Evolutionary conservation across 2,797 vertebrate species (phyloP), one percentile per base, ranked within the genome.

Genomic region (Spinibarbus caldwelli): DNA sequence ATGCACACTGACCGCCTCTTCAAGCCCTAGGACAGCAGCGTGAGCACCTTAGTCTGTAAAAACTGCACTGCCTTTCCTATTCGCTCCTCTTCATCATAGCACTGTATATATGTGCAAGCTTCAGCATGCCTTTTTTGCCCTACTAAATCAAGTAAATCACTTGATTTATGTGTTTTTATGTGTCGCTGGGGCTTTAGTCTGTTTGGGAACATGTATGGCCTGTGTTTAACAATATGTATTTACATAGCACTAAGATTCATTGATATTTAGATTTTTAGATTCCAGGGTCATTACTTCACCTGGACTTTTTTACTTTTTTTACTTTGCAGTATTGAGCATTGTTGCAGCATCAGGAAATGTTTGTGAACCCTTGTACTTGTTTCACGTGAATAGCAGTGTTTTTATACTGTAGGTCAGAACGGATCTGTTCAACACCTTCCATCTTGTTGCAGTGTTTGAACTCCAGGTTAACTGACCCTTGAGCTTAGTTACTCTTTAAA

Each of bases 1-100:
- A 49, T 19, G 26, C 76, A 49, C 77, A 47, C 71, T 83, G 86
- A 72, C 78, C 17, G 75, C 9, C 45, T 79, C 85, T 87, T 87
- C 49, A 47, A 34, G 54, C 52, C 83, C 45, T 64, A 54, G 71
- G 79, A 80, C 79, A 81, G 80, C 70, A 78, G 45, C 5, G 31
- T 77, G 68, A 31, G 75, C 59, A 80, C 62, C 66, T 31, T 62
- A 38, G 45, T 83, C 52, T 59, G 12, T 54, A 26, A 41, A 57
- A 29, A 17, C 68, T 78, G 72, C 41, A 64, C 21, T 34, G 72
- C 59, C 9, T 38, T 80, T 54, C 45, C 70, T 86, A 86, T 84
- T 79, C 45, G 79, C 82, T 23, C 19, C 38, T 62, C 11, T 43
- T 78, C 2, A 67, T 79, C 21, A 23, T 54, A 78, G 41, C 17